Percentiles rank a stretch among this genome's conserved stretches.
phyloP scores from a whole-genome alignment of 2,888 invertebrate genomes.

The Lymantria monacha region DNA sequence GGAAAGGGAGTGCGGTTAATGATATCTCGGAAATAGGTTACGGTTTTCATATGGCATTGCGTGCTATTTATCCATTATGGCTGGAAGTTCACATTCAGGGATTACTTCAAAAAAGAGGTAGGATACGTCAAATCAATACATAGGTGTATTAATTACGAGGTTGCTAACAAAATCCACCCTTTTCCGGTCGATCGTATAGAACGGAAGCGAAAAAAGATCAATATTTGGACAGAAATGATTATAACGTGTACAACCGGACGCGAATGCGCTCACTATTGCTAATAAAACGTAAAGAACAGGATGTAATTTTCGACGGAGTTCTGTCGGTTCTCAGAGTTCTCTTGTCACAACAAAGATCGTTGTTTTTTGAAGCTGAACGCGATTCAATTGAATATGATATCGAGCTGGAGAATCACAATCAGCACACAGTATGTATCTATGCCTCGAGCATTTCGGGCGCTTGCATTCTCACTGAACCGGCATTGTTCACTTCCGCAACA shows the following conservation, averaged over 20 bases:
- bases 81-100: not conserved
- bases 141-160: constrained; percentile 57
- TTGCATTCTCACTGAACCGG: constrained; percentile 46
- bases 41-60: constrained; percentile 15
- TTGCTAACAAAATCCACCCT: constrained; percentile 59
- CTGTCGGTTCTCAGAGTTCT: constrained; percentile 61
- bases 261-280: constrained; percentile 64
- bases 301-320: constrained; percentile 74
- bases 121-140: constrained; percentile 12
- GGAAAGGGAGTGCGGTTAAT: not conserved
- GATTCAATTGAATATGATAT: constrained; percentile 67
- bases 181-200: constrained; percentile 59
- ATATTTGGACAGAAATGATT: constrained; percentile 79
- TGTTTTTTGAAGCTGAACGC: constrained; percentile 40
- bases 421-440: constrained; percentile 33
- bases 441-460: constrained; percentile 29
- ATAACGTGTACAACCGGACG: constrained; percentile 65
- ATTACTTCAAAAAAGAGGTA: constrained; percentile 31
- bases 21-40: constrained; percentile 13
- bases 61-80: no score
- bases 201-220: constrained; percentile 75
- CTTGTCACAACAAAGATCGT: constrained; percentile 63
- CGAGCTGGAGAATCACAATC: constrained; percentile 41
- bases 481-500: constrained; percentile 53
- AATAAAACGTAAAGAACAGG: constrained; percentile 73